Conservation (phyloP, 2,888 invertebrate genomes). For the Nudaria mundana region DNA sequence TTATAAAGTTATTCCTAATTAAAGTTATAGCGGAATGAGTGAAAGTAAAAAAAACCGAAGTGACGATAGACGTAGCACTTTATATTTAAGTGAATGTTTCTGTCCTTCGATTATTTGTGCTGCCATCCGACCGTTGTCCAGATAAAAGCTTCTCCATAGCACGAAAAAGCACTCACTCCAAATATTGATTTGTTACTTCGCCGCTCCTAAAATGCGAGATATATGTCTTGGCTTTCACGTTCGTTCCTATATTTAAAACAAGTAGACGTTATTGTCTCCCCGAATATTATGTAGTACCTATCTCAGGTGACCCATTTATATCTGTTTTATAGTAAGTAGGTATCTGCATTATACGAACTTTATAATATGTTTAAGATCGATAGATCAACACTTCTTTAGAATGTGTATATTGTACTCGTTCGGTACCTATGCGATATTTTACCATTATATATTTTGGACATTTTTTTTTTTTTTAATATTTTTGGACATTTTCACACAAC, state of each 20-base stretch:
- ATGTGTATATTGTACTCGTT: too few relatives aligned
- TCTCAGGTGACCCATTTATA: slow-evolving; percentile 20
- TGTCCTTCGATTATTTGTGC: slow-evolving; percentile 73
- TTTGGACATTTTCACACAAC: too few relatives aligned
- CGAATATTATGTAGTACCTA: slow-evolving; percentile 22
- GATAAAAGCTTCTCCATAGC: slow-evolving; percentile 81
- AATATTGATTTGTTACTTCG: slow-evolving; percentile 81
- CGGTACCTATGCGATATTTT: too few relatives aligned
- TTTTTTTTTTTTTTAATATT: too few relatives aligned
- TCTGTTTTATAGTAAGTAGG: too few relatives aligned
- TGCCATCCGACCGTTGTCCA: slow-evolving; percentile 77
- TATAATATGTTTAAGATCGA: too few relatives aligned
- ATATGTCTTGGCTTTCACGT: slow-evolving; percentile 62
- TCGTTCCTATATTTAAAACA: slow-evolving; percentile 48
- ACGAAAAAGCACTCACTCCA: slow-evolving; percentile 81
- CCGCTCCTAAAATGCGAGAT: slow-evolving; percentile 70
- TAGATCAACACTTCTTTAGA: too few relatives aligned
- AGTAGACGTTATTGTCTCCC: slow-evolving; percentile 40
- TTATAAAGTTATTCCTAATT: too few relatives aligned
- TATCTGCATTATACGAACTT: too few relatives aligned
- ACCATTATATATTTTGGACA: too few relatives aligned
- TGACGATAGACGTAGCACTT: slow-evolving; percentile 54
- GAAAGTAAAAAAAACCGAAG: too few relatives aligned
- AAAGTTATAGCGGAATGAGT: too few relatives aligned
- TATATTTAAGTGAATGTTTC: slow-evolving; percentile 74